phyloP scores from a whole-genome alignment of 2,888 invertebrate species.

The Ectobius pallidus region DNA sequence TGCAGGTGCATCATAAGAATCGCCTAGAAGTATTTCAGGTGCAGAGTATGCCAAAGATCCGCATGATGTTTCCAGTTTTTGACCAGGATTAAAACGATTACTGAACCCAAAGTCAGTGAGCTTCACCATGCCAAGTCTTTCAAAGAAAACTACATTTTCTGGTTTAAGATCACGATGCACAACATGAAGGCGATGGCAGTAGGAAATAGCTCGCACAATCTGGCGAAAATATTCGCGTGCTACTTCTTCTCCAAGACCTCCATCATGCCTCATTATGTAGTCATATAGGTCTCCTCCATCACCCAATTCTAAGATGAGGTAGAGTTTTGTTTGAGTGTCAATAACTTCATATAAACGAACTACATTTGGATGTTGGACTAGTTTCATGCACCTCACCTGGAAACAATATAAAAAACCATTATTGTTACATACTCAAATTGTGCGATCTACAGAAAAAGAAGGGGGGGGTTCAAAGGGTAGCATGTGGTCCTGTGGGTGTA shows the following conservation, averaged over 20 bases:
- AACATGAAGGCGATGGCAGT: conserved; percentile 93
- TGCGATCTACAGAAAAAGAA: neutral
- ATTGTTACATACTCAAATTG: no score
- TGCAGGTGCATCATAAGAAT: conserved; percentile 98
- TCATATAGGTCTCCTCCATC: conserved; percentile 99
- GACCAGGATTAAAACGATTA: conserved; percentile 95
- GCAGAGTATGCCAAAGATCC: conserved; percentile 99
- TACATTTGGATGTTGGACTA: conserved; percentile 99
- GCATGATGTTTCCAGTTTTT: conserved; percentile 96
- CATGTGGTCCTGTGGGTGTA: neutral
- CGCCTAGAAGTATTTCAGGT: conserved; percentile 97
- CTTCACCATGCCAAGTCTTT: conserved; percentile 95
- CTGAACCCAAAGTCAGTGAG: conserved; percentile 98
- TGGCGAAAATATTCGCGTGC: conserved; percentile 94
- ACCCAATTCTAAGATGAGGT: conserved; percentile 94
- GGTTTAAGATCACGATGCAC: conserved; percentile 96
- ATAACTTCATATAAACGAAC: conserved; percentile 98
- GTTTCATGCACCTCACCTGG: conserved; percentile 94
- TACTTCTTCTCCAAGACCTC: conserved; percentile 81
- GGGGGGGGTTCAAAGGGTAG: neutral
- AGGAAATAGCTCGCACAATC: conserved; percentile 96
- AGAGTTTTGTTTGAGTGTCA: conserved; percentile 97
- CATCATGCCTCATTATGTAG: conserved; percentile 95
- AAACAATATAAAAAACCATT: conserved; percentile 46
- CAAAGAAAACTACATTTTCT: conserved; percentile 99